These are phyloP conservation scores for Drosophila bocki DNA, from an alignment of 1,140 invertebrate species.

Conservation along the genomic window DNA sequence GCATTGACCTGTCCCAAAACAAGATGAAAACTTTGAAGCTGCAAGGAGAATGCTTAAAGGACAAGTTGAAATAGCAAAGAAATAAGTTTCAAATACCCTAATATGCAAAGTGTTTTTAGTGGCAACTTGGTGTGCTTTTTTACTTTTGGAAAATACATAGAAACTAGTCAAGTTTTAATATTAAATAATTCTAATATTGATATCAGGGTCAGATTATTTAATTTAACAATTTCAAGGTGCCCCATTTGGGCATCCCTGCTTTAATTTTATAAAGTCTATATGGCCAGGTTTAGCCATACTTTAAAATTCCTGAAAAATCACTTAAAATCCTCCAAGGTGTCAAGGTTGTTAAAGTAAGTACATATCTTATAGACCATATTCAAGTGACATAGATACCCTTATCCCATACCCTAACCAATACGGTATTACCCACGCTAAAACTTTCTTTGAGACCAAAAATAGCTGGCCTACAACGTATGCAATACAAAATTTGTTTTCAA, in stretches of 20 bases:
- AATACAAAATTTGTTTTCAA: constrained; percentile 61
- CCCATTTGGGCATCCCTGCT: neutral
- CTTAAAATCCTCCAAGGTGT: too few species aligned
- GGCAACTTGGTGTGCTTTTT: neutral
- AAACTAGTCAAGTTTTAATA: neutral
- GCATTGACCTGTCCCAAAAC: constrained; percentile 68
- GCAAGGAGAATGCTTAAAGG: constrained; percentile 10
- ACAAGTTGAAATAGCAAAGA: constrained; percentile 14
- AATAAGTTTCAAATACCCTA: constrained; percentile 19
- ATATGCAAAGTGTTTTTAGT: neutral
- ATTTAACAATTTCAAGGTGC: neutral
- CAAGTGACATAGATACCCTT: neutral
- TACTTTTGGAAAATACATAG: constrained; percentile 1
- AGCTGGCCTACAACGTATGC: constrained; percentile 48
- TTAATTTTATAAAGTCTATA: neutral
- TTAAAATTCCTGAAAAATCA: too few species aligned
- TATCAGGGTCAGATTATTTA: neutral
- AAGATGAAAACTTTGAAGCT: constrained; percentile 18
- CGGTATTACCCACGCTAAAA: constrained; percentile 6
- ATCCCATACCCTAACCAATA: neutral
- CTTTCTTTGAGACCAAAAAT: constrained; percentile 27
- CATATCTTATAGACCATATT: neutral
- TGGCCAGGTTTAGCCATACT: too few species aligned
- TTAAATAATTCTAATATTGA: neutral
- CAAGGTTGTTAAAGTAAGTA: too few species aligned